Base-by-base conservation (phyloP, 2,797 vertebrate species). In the Scolopax bukidnonensis region DNA sequence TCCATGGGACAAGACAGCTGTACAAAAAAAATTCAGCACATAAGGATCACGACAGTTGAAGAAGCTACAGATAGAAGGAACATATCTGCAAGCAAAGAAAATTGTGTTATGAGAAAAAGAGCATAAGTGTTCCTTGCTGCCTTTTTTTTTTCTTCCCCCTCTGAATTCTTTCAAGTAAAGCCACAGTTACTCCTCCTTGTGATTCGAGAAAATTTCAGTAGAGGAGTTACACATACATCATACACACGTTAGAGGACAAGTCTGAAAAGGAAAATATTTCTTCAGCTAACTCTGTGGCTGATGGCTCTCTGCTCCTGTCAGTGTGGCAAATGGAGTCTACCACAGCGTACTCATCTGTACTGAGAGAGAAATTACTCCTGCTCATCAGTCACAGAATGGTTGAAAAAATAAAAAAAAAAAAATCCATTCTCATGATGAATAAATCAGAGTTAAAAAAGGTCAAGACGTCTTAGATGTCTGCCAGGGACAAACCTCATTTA, bases 361-460 rank as follows among this genome's bases (percentile, higher is more conserved):
- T 87, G 82, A 92, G 93, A 92, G 43, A 96, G 73, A 97, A 97
- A 96, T 95, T 96, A 96, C 94, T 96, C 86, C 64, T 95, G 88
- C 83, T 82, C 63, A 89, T 96, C 93, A 81, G 74, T 89, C 91
- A 93, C 43, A 85, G 87, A 95, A 81, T n/a, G 65, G 70, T 96
- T 95, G 74, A 95, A 75, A 57, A 36, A 36, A 59, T 43, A 93
- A 96, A 96, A 33, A 74, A 78, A 75, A 71, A 57, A 33, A 33
- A 57, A 96, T 82, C 68, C 56, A 90, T 91, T 96, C 87, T 80
- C 65, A 74, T 60, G 82, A 96, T 93, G 75, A 96, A 96, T 96
- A 97, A 96, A 94, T 95, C 83, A 59, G 45, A 92, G 68, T 80
- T 96, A 11, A 82, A 92, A 96, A 97, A 97, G 92, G 96, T 96